Evolutionary conservation across 2,113 vertebrate genomes (phyloP), one percentile per base, ranked within the genome.

Genomic region (Myrmophylax atrothorax): DNA sequence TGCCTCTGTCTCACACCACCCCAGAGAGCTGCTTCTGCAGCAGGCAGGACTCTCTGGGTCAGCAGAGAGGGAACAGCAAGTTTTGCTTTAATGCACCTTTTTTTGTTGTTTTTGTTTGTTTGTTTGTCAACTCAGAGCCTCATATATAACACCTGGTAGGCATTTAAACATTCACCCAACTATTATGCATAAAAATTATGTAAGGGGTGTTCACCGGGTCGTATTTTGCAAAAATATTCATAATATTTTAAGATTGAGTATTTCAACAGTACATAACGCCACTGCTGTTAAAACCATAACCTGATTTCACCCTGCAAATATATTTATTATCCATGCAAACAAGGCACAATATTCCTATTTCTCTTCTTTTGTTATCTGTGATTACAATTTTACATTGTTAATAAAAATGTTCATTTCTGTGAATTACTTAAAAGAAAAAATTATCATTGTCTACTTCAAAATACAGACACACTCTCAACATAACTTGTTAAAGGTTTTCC

Each of bases 401-500:
- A 75, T 94, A 81, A 40, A 44, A 78, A 13, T 3, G 11, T 23
- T 67, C 5, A 31, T 72, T 52, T 81, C 19, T 81, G 50, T 53
- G 47, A 78, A 44, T 40, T 62, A n/a, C 22, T 63, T 70, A 77
- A 56, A 77, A 74, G 8, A 38, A 72, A 62, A 82, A 93, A 60
- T 13, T 2, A 64, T 64, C 0, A 0, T 3, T 35, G 7, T 78
- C 47, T 87, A 10, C 56, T 84, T 78, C 20, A 66, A 95, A 88
- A 88, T 56, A 77, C 10, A 47, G 35, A 25, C 26, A 49, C 12
- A 35, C 7, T 64, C 33, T 28, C 37, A 77, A 59, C 67, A 63
- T 13, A 84, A 83, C 42, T 86, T 78, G 8, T 38, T 84, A 90
- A 85, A 93, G 14, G 7, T 59, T 91, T 88, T 90, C 44, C 68